phyloP scores from a whole-genome alignment of 2,888 invertebrate genomes.

The Agrochola macilenta region DNA sequence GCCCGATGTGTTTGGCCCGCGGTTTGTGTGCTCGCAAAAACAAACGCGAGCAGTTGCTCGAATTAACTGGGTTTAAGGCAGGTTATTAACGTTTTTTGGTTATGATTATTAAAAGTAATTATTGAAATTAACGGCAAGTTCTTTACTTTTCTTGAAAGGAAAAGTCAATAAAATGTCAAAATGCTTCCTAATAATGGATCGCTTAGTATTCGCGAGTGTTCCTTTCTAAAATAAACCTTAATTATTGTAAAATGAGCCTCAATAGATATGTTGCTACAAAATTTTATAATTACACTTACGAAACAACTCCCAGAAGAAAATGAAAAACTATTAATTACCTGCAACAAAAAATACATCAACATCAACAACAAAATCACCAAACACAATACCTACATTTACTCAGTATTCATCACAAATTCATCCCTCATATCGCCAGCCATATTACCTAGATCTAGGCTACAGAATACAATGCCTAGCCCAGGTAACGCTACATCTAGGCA shows the following conservation, averaged over 20 bases:
- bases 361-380: slow-evolving; percentile 14
- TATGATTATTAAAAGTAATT: slow-evolving; percentile 16
- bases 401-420: slow-evolving; percentile 1
- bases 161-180: background rate
- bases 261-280: background rate
- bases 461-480: slow-evolving; percentile 1
- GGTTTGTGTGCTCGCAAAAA: slow-evolving; percentile 54
- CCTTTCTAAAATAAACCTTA: background rate
- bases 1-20: slow-evolving; percentile 44
- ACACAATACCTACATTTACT: background rate
- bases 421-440: slow-evolving; percentile 13
- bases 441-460: slow-evolving; percentile 13
- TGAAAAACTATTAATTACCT: slow-evolving; percentile 46
- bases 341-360: slow-evolving; percentile 39
- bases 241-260: background rate
- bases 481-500: slow-evolving; percentile 7
- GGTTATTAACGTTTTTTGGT: slow-evolving; percentile 22
- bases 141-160: slow-evolving; percentile 2
- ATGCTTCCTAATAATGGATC: background rate
- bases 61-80: slow-evolving; percentile 1
- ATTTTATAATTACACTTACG: slow-evolving; percentile 9
- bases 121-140: slow-evolving; percentile 1
- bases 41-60: slow-evolving; percentile 22
- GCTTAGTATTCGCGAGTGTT: background rate
- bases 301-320: background rate